phyloP scores from a whole-genome alignment of 2,113 vertebrate species.

The Bettongia penicillata region DNA sequence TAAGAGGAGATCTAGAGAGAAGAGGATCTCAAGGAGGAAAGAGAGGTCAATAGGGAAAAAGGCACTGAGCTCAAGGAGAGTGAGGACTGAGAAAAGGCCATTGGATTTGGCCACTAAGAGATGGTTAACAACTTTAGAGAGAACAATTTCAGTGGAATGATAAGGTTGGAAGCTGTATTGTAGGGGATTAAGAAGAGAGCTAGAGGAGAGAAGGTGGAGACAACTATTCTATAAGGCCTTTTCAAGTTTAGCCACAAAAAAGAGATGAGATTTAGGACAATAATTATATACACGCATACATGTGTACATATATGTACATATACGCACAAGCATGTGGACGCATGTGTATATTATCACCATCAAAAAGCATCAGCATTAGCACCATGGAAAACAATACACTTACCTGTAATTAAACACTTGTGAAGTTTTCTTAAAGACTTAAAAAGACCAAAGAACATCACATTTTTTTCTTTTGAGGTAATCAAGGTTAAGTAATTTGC shows the following conservation, averaged over 20 bases:
- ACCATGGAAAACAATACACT: not conserved
- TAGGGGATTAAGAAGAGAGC: not conserved
- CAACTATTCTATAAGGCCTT: not conserved
- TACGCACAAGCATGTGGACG: no score
- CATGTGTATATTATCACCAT: not conserved
- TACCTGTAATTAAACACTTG: not conserved
- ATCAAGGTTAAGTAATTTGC: no score
- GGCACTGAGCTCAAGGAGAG: no score
- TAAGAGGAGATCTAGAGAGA: not conserved
- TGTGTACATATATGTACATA: no score
- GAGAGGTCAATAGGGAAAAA: not conserved
- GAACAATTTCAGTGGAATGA: not conserved
- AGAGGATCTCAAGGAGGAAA: not conserved
- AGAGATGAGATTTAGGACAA: not conserved
- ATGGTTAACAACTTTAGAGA: not conserved
- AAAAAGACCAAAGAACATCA: not conserved
- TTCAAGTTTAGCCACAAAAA: not conserved
- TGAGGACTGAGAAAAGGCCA: not conserved
- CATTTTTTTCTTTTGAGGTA: no score
- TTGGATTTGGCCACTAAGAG: not conserved
- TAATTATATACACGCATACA: no score
- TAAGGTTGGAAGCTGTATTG: not conserved
- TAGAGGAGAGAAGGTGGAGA: no score
- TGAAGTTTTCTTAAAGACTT: not conserved
- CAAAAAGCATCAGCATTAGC: not conserved